phyloP scores from a whole-genome alignment of 2,113 vertebrate genomes.

The Mesocricetus auratus region DNA sequence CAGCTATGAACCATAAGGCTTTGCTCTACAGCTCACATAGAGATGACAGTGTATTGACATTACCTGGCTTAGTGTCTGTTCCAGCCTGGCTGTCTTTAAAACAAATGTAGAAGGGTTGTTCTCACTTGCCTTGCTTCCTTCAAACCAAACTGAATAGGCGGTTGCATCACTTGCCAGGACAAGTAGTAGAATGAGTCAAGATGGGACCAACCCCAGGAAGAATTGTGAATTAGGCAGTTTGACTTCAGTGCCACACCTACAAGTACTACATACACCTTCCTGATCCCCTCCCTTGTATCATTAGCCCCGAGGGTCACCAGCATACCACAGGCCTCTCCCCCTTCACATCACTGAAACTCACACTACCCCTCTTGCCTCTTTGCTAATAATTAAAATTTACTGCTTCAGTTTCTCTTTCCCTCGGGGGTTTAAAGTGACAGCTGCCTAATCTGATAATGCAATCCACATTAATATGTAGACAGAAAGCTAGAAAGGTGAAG shows the following conservation, averaged over 20 bases:
- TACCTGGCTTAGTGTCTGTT: conserved; percentile 55
- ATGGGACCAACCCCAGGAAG: conserved; percentile 67
- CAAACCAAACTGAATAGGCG: conserved; percentile 62
- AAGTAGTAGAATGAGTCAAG: conserved; percentile 79
- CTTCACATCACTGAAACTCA: conserved; percentile 1
- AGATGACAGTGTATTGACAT: conserved; percentile 43
- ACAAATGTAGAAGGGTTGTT: conserved; percentile 58
- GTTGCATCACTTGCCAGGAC: conserved; percentile 78
- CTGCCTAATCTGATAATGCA: conserved; percentile 60
- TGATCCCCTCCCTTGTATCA: conserved; percentile 52
- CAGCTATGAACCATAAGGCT: conserved; percentile 18
- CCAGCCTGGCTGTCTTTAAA: conserved; percentile 58
- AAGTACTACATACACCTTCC: neutral
- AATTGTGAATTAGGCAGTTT: conserved; percentile 76
- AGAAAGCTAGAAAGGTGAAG: conserved; percentile 44
- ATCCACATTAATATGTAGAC: neutral
- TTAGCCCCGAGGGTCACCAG: conserved; percentile 13
- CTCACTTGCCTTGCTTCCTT: conserved; percentile 57
- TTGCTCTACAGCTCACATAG: conserved; percentile 2
- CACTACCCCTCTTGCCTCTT: neutral
- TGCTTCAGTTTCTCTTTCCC: conserved; percentile 45
- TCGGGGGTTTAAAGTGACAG: conserved; percentile 68
- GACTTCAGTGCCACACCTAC: conserved; percentile 67
- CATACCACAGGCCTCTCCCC: neutral
- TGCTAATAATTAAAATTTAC: conserved; percentile 71